phyloP scores from a whole-genome alignment of 2,888 invertebrate species.

The Trissoscelio sp. region DNA sequence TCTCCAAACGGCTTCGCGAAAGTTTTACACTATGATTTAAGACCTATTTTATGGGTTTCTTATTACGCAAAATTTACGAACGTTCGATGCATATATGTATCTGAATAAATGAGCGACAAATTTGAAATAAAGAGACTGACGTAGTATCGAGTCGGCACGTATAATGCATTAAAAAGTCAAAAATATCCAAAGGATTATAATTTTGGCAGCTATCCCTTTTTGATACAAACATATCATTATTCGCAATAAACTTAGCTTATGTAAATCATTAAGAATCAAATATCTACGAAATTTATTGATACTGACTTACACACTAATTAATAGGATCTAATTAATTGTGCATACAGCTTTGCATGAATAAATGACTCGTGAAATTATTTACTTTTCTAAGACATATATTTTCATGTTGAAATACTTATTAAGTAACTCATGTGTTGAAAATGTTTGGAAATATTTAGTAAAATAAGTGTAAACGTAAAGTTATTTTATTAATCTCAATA shows the following conservation, averaged over 20 bases:
- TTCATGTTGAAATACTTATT: background rate
- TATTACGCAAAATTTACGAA: conserved; percentile 30
- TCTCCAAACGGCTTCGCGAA: conserved; percentile 2
- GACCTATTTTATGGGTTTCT: conserved; percentile 34
- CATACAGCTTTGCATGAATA: background rate
- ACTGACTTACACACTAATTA: background rate
- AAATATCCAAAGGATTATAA: conserved; percentile 53
- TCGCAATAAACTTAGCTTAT: conserved; percentile 30
- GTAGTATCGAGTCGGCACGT: conserved; percentile 3
- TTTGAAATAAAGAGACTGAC: conserved; percentile 30
- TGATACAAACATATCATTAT: conserved; percentile 34
- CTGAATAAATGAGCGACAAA: conserved; percentile 47
- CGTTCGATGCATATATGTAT: conserved; percentile 20
- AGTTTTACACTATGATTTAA: conserved; percentile 32
- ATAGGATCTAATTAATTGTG: background rate
- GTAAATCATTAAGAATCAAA: conserved; percentile 19
- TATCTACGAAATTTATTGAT: background rate
- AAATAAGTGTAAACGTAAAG: no score
- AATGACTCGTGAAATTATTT: background rate
- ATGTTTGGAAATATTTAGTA: no score
- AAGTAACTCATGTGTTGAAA: no score
- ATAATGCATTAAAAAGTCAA: conserved; percentile 38
- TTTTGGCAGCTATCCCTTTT: conserved; percentile 43
- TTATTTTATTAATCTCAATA: no score
- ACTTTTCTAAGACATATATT: background rate